Conservation (phyloP, 2,888 invertebrate genomes). For the Ypsolopha scabrella region DNA sequence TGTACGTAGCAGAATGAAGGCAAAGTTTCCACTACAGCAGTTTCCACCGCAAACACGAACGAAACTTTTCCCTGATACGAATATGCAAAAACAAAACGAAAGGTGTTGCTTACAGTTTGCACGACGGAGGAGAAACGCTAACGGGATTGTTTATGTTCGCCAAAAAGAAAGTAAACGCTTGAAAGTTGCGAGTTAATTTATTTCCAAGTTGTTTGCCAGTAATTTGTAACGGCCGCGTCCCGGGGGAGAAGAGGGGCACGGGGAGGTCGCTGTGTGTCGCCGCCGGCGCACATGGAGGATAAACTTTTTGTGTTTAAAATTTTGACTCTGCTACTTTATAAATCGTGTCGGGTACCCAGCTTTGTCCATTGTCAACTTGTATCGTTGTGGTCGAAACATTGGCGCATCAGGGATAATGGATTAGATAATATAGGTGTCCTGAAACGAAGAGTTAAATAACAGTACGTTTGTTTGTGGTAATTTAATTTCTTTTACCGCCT, state of each 20-base stretch:
- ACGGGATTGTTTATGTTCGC: conserved; percentile 57
- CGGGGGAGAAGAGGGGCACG: conserved; percentile 24
- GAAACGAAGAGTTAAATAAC: background rate
- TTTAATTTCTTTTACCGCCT: background rate
- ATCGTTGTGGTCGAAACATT: too few relatives aligned
- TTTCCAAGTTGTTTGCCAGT: conserved; percentile 66
- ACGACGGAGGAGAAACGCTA: conserved; percentile 29
- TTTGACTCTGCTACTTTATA: conserved; percentile 43
- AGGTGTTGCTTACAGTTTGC: background rate
- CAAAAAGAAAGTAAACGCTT: conserved; percentile 60
- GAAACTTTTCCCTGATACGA: too few relatives aligned
- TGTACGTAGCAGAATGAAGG: background rate
- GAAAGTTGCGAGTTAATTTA: conserved; percentile 66
- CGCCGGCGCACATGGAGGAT: conserved; percentile 37
- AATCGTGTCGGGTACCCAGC: conserved; percentile 27
- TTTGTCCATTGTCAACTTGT: conserved; percentile 19
- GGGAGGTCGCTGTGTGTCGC: conserved; percentile 9
- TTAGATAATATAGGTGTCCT: too few relatives aligned
- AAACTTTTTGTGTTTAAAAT: conserved; percentile 52
- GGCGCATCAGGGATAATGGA: too few relatives aligned
- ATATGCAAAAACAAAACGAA: too few relatives aligned
- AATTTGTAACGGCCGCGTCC: conserved; percentile 63
- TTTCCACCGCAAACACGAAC: background rate
- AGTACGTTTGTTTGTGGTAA: background rate
- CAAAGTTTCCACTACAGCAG: too few relatives aligned